Percentiles rank a stretch among this genome's conserved stretches.
phyloP scores from a whole-genome alignment of 1,140 invertebrate genomes.

The Trypoxylus dichotomus region DNA sequence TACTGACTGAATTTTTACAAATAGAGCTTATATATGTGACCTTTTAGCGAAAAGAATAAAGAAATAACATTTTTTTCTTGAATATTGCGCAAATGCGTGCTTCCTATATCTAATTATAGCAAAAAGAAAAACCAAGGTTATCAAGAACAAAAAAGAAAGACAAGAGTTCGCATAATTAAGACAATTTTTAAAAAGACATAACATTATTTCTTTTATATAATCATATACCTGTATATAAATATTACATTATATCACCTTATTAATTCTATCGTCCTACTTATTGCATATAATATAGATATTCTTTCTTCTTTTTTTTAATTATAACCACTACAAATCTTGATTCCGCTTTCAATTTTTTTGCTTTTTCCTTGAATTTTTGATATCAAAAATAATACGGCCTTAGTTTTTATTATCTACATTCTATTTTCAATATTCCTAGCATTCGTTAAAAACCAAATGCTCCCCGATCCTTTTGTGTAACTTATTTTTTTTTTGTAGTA shows the following conservation, averaged over 20 bases:
- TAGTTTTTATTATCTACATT: slow-evolving; percentile 7
- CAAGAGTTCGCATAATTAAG: background rate
- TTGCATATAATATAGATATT: slow-evolving; percentile 8
- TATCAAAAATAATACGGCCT: slow-evolving; percentile 8
- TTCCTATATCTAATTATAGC: background rate
- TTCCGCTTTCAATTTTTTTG: background rate
- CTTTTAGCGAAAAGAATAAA: too few species aligned
- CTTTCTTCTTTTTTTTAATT: background rate
- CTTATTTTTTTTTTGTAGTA: background rate
- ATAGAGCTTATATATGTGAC: too few species aligned
- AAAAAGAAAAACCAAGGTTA: background rate
- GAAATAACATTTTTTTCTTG: background rate
- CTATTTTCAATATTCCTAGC: background rate
- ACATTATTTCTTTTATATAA: background rate
- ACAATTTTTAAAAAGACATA: background rate
- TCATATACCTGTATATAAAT: background rate
- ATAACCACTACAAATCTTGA: background rate
- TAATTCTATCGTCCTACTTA: background rate
- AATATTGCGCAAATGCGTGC: background rate
- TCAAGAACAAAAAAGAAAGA: background rate
- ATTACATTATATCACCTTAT: background rate
- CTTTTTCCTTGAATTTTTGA: background rate
- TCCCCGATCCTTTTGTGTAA: background rate
- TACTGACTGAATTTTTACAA: too few species aligned
- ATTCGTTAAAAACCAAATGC: background rate